Evolutionary conservation across 2,113 vertebrate species (phyloP), one percentile per base, ranked within the genome.

Genomic region (Machaerirhynchus nigripectus): DNA sequence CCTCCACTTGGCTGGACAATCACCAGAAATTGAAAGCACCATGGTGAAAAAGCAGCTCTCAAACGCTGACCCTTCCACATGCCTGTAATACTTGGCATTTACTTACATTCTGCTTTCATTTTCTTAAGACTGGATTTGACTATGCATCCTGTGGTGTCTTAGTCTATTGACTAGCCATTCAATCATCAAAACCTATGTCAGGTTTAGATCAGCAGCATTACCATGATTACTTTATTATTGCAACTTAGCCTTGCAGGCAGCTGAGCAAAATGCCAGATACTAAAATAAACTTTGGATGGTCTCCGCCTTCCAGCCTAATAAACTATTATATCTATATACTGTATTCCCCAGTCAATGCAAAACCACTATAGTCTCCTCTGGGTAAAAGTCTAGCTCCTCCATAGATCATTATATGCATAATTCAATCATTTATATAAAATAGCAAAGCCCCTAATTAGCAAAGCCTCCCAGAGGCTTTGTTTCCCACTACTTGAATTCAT

Each of bases 391-490:
- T 96, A 52, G 56, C 31, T 95, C n/a, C 60, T 92, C 68, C 44
- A 75, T 81, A 91, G 73, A 95, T 93, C 80, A 70, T 92, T 80
- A 78, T 88, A 74, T 0, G 0, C 44, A 75, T 93, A 84, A 96
- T 96, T 95, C 86, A 92, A 68, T 95, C 59, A 89, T 90, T 92
- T 92, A 67, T 93, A 81, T 78, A 92, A 90, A 89, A 90, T 27
- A 87, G 73, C 68, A 84, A 90, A 93, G 40, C 13, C 30, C 44
- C 39, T 95, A 97, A 96, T 95, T 96, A 95, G 76, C 56, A 90
- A 88, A 81, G 44, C 27, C 39, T 95, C 89, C 76, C 93, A 75
- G 24, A 87, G 76, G 80, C 68, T 92, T 92, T 77, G 7, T 92
- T 93, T 89, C 76, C 88, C 27, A 63, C 89, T 78, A 42, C 53